Evolutionary conservation across 64 coral and sea anemone species (phyloP).

Genomic region (Dendrophyllia cribrosa): DNA sequence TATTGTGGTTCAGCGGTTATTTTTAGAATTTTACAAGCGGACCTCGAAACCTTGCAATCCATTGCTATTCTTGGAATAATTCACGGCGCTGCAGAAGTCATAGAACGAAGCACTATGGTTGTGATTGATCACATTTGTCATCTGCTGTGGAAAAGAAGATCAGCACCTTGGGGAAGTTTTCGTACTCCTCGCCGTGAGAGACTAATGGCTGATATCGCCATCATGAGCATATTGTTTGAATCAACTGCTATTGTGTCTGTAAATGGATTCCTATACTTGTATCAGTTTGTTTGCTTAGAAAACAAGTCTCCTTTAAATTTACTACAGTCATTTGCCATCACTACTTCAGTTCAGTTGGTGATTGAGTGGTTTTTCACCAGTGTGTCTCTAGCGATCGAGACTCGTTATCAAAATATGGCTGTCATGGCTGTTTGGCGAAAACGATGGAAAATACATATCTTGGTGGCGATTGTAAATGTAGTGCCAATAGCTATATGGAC

Average conservation of each 20-base stretch:
- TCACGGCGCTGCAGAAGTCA: background rate
- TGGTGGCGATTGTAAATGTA: background rate
- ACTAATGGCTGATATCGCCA: constrained; percentile 18
- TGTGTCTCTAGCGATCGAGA: background rate
- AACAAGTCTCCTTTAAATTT: background rate
- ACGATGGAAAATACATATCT: constrained; percentile 3
- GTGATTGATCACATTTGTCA: background rate
- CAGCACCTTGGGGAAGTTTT: background rate
- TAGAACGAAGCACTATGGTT: background rate
- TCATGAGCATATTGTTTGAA: constrained; percentile 14
- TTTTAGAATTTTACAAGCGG: constrained; percentile 13
- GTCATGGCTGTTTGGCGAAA: constrained; percentile 34
- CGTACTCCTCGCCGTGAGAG: constrained; percentile 22
- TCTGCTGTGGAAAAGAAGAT: background rate
- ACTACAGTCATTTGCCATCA: background rate
- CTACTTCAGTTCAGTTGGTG: background rate
- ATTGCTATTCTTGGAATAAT: constrained; percentile 29
- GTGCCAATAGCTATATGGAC: background rate
- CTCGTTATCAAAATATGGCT: constrained; percentile 24
- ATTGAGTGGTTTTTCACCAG: constrained; percentile 13
- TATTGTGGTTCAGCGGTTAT: background rate
- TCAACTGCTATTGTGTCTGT: constrained; percentile 11
- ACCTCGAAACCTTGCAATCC: background rate
- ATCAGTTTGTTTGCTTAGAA: background rate
- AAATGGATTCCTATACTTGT: background rate